Percentiles rank a stretch among this genome's conserved stretches.
Evolutionary conservation across 2,888 invertebrate species (phyloP).

Genomic region (Tipula lateralis): DNA sequence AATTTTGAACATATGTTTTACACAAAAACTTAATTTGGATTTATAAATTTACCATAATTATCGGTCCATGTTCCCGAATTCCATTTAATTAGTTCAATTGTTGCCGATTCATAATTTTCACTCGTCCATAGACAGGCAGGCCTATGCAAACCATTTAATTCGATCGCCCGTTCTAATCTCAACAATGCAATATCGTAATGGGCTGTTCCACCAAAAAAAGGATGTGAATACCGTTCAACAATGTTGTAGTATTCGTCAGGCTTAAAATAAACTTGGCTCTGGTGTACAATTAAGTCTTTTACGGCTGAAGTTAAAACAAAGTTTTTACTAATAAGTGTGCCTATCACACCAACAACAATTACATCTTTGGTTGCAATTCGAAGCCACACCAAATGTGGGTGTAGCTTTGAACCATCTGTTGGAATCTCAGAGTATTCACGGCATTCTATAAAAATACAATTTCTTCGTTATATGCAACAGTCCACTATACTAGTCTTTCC

Average conservation of each 20-base stretch:
- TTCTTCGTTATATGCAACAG: no score
- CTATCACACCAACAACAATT: background rate
- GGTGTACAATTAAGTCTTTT: background rate
- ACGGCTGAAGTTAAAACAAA: background rate
- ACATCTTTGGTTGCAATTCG: background rate
- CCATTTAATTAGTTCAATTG: background rate
- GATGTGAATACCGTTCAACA: background rate
- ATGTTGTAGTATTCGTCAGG: background rate
- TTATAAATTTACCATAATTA: background rate
- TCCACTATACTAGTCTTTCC: no score
- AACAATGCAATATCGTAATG: background rate
- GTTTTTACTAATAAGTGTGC: background rate
- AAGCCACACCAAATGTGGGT: background rate
- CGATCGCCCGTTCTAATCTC: background rate
- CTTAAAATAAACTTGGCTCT: background rate
- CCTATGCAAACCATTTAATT: background rate
- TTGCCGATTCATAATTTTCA: background rate
- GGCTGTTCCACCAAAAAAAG: background rate
- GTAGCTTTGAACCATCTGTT: background rate
- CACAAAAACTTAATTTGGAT: background rate
- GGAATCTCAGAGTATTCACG: background rate
- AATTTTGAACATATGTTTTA: no score
- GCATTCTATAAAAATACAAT: constrained; percentile 25
- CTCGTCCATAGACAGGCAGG: background rate
- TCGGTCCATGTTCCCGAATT: background rate